A percentile compares a stretch with the other conserved stretches of the same genome.
phyloP scores from a whole-genome alignment of 2,797 vertebrate genomes.

The Malacoraja senta region DNA sequence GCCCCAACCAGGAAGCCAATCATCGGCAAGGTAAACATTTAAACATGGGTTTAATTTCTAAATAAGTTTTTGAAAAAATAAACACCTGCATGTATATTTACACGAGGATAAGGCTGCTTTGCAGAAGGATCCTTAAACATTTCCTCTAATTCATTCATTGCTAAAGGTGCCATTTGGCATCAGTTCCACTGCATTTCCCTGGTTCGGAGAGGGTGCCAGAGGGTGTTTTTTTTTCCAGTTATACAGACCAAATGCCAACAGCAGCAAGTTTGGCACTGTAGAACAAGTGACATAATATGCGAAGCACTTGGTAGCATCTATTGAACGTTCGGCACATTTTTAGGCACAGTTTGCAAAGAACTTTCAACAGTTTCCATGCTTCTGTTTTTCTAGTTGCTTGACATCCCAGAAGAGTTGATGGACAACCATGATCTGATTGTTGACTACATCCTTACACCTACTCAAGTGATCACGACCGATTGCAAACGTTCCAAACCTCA shows the following conservation, averaged over 20 bases:
- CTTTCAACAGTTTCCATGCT: not conserved
- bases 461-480: constrained; percentile 70
- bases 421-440: constrained; percentile 83
- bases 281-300: not conserved
- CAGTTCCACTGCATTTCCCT: not conserved
- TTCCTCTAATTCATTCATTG: constrained; percentile 9
- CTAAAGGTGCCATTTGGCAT: not conserved
- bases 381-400: constrained; percentile 63
- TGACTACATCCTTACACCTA: constrained; percentile 90
- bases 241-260: not conserved
- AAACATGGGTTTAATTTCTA: not conserved
- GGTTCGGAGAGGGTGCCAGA: not conserved
- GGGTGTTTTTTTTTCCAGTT: not conserved
- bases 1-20: constrained; percentile 11
- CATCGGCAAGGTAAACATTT: constrained; percentile 29
- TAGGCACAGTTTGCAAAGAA: not conserved
- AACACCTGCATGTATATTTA: constrained; percentile 16
- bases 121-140: not conserved
- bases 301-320: not conserved
- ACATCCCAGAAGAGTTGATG: constrained; percentile 74
- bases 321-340: not conserved
- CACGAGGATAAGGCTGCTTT: constrained; percentile 1
- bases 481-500: constrained; percentile 69
- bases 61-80: constrained; percentile 27
- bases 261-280: not conserved